Percentiles rank a stretch among this genome's conserved stretches.
phyloP scores from a whole-genome alignment of 2,797 vertebrate species.

The Mormyrops boulengeri region DNA sequence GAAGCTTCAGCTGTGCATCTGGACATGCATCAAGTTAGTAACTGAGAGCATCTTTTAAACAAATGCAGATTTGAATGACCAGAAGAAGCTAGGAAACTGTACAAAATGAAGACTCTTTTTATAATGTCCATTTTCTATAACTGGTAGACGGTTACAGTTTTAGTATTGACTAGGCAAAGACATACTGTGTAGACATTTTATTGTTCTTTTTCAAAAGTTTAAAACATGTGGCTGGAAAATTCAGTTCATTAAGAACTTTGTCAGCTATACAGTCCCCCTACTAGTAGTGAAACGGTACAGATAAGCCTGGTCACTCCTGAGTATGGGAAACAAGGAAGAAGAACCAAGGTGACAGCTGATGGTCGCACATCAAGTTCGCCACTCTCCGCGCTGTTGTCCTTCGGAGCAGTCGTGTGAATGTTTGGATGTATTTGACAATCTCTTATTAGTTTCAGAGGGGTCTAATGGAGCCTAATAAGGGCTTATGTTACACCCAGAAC shows the following conservation, averaged over 20 bases:
- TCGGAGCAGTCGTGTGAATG: conserved; percentile 61
- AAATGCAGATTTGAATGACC: not conserved
- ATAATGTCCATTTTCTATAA: not conserved
- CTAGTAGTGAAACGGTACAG: not conserved
- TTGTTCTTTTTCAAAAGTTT: not conserved
- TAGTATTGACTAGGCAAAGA: not conserved
- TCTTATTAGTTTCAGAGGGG: conserved; percentile 81
- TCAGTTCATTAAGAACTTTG: not conserved
- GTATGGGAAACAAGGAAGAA: not conserved
- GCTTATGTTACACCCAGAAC: conserved; percentile 69
- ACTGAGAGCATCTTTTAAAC: not conserved
- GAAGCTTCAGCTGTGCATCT: not conserved
- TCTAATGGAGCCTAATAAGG: conserved; percentile 80
- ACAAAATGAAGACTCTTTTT: not conserved
- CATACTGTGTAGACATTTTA: not conserved
- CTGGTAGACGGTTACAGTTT: not conserved
- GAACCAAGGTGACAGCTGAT: conserved; percentile 15
- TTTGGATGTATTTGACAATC: conserved; percentile 78
- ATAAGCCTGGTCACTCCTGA: not conserved
- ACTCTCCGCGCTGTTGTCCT: conserved; percentile 45
- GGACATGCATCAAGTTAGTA: not conserved
- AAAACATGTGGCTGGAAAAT: not conserved
- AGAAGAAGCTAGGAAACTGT: not conserved
- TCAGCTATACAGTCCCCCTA: not conserved
- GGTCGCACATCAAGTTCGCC: conserved; percentile 26